These are phyloP conservation scores for Agrypnus murinus DNA, from an alignment of 2,888 invertebrate species.

Conservation along the genomic window DNA sequence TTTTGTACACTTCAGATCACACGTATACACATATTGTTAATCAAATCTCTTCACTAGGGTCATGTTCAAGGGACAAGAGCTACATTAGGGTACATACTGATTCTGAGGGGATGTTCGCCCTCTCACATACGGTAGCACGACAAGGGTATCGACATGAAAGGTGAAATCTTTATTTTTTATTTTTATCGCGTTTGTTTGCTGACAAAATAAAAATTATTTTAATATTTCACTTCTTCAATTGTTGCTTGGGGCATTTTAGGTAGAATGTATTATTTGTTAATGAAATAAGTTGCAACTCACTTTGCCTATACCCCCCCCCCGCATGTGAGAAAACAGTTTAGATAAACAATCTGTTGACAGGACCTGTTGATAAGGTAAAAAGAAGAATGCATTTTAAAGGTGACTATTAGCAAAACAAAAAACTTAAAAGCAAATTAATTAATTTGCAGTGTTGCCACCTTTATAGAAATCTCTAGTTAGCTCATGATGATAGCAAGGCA, in stretches of 20 bases:
- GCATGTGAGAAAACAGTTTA: too few relatives aligned
- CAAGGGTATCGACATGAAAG: conserved; percentile 1
- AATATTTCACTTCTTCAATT: too few relatives aligned
- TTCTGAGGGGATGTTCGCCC: conserved; percentile 46
- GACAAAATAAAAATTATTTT: too few relatives aligned
- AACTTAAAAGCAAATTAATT: too few relatives aligned
- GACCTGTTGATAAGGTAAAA: too few relatives aligned
- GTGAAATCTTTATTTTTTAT: background rate
- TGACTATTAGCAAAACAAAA: too few relatives aligned
- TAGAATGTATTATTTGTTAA: too few relatives aligned
- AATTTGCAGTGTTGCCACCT: conserved; percentile 32
- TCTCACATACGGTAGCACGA: conserved; percentile 37
- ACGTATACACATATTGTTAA: conserved; percentile 67
- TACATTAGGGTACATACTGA: conserved; percentile 49
- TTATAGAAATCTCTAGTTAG: conserved; percentile 12
- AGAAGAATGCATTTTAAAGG: too few relatives aligned
- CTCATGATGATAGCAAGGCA: conserved; percentile 36
- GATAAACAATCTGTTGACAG: too few relatives aligned
- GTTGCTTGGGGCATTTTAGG: too few relatives aligned
- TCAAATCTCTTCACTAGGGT: conserved; percentile 67
- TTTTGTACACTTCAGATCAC: conserved; percentile 54
- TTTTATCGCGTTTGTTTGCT: background rate
- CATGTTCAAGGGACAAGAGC: conserved; percentile 63
- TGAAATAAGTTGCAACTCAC: too few relatives aligned
- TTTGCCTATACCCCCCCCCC: too few relatives aligned